These are phyloP conservation scores for Bradynema listronoti DNA, from an alignment of 1,140 invertebrate genomes.

Conservation along the genomic window DNA sequence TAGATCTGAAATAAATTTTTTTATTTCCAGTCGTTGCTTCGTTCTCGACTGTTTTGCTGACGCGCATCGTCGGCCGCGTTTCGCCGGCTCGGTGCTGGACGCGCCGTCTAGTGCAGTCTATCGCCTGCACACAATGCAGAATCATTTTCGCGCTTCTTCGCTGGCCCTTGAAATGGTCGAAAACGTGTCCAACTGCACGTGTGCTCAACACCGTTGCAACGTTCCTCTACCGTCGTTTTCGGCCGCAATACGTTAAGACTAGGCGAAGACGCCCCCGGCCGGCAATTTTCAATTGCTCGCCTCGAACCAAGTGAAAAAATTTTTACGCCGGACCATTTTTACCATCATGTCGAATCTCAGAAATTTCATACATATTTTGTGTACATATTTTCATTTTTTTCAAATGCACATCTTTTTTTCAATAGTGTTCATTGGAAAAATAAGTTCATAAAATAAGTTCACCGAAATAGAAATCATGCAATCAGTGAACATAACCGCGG, in stretches of 20 bases:
- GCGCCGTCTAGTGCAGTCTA: conserved; percentile 26
- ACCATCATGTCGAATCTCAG: too few species aligned
- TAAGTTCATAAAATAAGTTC: too few species aligned
- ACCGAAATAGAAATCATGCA: too few species aligned
- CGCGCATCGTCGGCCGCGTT: conserved; percentile 45
- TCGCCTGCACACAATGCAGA: conserved; percentile 21
- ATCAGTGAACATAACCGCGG: too few species aligned
- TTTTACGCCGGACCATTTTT: too few species aligned
- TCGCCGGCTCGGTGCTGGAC: conserved; percentile 41
- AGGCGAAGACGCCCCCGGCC: too few species aligned
- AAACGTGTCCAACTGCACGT: conserved; percentile 52
- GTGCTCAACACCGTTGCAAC: conserved; percentile 43
- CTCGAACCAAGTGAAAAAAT: too few species aligned
- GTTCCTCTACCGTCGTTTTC: conserved; percentile 42
- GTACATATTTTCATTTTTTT: too few species aligned
- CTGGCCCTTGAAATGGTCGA: conserved; percentile 35
- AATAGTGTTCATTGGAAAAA: too few species aligned
- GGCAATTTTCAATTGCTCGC: too few species aligned
- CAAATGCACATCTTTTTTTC: too few species aligned
- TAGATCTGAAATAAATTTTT: conserved; percentile 15
- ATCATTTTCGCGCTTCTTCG: conserved; percentile 33
- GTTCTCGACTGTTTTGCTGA: conserved; percentile 45
- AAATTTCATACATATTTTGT: too few species aligned
- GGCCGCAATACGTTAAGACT: conserved; percentile 11
- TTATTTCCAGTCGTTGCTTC: conserved; percentile 35